Percentiles rank a stretch among this genome's conserved stretches.
Conservation (phyloP, 2,797 vertebrate species). For the Eulemur coronatus region DNA sequence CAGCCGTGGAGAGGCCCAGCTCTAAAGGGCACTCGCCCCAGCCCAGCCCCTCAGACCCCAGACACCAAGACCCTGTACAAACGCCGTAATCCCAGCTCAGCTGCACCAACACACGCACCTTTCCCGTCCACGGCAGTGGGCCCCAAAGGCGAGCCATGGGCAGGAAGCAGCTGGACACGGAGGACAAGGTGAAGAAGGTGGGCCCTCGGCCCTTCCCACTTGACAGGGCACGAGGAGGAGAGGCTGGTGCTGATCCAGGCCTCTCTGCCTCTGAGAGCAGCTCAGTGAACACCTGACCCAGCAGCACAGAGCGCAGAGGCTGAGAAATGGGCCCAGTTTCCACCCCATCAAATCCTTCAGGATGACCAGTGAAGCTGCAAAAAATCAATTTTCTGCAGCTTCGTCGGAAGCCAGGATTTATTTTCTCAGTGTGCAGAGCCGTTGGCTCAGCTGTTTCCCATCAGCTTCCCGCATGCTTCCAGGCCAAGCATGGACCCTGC, state of each 20-base stretch:
- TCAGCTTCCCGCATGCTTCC: slow-evolving; percentile 36
- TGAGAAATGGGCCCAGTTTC: slow-evolving; percentile 69
- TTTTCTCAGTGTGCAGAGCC: slow-evolving; percentile 60
- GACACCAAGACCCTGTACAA: neutral
- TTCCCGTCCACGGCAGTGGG: neutral
- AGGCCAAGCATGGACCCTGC: neutral
- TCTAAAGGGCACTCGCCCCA: neutral
- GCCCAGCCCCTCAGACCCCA: no score
- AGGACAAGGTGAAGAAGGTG: neutral
- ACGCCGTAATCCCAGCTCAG: neutral
- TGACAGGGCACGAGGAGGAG: neutral
- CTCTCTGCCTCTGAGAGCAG: slow-evolving; percentile 51
- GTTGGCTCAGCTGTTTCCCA: slow-evolving; percentile 75
- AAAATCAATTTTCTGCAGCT: slow-evolving; percentile 78
- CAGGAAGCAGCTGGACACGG: neutral
- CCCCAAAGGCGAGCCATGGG: neutral
- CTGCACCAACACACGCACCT: neutral
- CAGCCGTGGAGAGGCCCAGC: neutral
- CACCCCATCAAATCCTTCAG: slow-evolving; percentile 56
- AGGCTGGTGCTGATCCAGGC: slow-evolving; percentile 50
- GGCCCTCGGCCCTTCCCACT: neutral
- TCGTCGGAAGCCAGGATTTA: slow-evolving; percentile 76
- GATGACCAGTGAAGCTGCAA: slow-evolving; percentile 63
- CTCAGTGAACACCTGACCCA: neutral
- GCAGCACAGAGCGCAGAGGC: slow-evolving; percentile 43